Conservation (phyloP, 2,113 vertebrate species). For the Cepphus grylle region DNA sequence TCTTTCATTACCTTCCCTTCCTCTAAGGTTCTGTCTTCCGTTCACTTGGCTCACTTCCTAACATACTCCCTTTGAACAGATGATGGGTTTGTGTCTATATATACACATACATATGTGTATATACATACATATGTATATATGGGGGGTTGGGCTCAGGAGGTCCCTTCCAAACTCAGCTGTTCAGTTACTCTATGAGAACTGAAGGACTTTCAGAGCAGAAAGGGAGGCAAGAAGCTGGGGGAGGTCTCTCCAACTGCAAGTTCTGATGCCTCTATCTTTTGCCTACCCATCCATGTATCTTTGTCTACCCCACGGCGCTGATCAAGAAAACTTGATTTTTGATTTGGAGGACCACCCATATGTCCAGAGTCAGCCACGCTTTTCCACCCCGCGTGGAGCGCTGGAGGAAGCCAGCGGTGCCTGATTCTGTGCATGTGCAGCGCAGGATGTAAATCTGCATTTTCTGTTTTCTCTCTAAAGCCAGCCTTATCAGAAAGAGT, state of each 20-base stretch:
- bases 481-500: not conserved
- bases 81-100: not conserved
- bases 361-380: not conserved
- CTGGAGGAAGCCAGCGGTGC: not conserved
- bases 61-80: not conserved
- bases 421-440: not conserved
- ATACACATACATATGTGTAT: not conserved
- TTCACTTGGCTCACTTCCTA: not conserved
- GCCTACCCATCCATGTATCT: not conserved
- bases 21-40: not conserved
- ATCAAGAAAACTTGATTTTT: not conserved
- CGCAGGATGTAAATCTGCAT: not conserved
- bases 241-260: not conserved
- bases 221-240: not conserved
- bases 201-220: not conserved
- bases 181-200: not conserved
- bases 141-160: not conserved
- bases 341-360: not conserved
- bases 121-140: not conserved
- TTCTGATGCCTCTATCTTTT: not conserved
- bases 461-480: not conserved
- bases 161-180: not conserved
- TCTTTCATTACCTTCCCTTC: not conserved
- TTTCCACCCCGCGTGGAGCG: not conserved
- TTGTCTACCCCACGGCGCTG: fast-evolving